Base-by-base conservation (phyloP, 2,888 invertebrate genomes). In the Lamproptera curius region DNA sequence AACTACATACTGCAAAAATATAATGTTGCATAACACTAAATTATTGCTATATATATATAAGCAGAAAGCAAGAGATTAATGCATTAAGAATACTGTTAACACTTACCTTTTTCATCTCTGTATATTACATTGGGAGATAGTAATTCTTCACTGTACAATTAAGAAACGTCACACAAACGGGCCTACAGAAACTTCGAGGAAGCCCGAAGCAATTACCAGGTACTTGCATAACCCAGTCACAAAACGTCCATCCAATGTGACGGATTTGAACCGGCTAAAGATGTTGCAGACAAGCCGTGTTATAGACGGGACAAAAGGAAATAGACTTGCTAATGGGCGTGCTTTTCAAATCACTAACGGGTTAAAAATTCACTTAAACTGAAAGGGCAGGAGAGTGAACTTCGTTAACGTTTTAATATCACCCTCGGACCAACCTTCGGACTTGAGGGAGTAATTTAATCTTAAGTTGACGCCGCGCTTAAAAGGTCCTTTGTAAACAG, bases 321-420 rank as follows among this genome's bases (percentile, higher is more conserved):
- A 70, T 71, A 71, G 66, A 63, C 68, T 62, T 63, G 63, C 69
- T 77, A 79, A 77, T 77, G 79, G 76, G 73, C 72, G 71, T 68
- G 75, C 76, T 71, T 74, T 70, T 69, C 33, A 72, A 71, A 68
- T 72, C 72, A 75, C 75, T 76, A 76, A 75, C 70, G 73, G 73
- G 70, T 73, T 75, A 73, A 70, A 76, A 75, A 73, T 73, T 64
- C 61, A 56, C 54, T 57, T 57, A 59, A 62, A 65, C 59, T 58
- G 62, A 53, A 42, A 56, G 50, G 41, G 60, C 55, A 48, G 54
- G 53, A 45, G 43, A 39, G 45, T 37, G 42, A 46, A 38, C 39
- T 39, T 42, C 42, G 42, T 46, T 43, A 49, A 23, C 43, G 49
- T 43, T 44, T 43, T 43, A 48, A 48, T 39, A 49, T 44, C 43